Evolutionary conservation across 2,113 vertebrate species (phyloP).

Genomic region (Lycaon pictus): DNA sequence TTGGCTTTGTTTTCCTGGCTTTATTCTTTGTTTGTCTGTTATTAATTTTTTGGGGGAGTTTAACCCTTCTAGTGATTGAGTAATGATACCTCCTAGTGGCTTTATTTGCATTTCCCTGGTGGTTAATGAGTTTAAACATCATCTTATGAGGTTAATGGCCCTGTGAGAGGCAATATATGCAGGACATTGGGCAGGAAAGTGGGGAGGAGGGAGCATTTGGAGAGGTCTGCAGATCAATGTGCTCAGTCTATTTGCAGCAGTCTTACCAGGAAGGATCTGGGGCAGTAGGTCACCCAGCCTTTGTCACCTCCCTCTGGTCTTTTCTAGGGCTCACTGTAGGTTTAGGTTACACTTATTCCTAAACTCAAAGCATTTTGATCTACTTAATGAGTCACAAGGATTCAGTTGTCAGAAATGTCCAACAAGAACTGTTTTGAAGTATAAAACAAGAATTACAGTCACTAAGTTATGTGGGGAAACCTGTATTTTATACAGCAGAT

Average conservation of each 20-base stretch:
- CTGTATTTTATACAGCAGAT: background rate
- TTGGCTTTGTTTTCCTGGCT: background rate
- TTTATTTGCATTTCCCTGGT: background rate
- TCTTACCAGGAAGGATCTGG: background rate
- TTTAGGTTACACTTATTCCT: background rate
- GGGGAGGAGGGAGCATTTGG: too few species aligned
- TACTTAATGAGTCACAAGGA: background rate
- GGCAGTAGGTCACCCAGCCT: accelerated
- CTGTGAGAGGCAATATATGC: background rate
- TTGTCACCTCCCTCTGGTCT: background rate
- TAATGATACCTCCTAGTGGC: background rate
- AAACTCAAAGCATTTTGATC: background rate
- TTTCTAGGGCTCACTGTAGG: background rate
- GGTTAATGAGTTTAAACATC: background rate
- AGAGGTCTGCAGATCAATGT: background rate
- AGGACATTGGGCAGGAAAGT: background rate
- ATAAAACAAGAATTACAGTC: background rate
- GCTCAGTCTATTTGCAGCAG: background rate
- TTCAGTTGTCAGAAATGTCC: background rate
- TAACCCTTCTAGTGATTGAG: background rate
- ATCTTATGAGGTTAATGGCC: background rate
- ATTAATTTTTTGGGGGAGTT: background rate
- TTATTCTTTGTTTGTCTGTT: background rate
- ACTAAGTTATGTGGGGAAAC: background rate
- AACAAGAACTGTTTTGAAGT: background rate